Base-by-base conservation (phyloP, 2,797 vertebrate species). In the Sparus aurata region DNA sequence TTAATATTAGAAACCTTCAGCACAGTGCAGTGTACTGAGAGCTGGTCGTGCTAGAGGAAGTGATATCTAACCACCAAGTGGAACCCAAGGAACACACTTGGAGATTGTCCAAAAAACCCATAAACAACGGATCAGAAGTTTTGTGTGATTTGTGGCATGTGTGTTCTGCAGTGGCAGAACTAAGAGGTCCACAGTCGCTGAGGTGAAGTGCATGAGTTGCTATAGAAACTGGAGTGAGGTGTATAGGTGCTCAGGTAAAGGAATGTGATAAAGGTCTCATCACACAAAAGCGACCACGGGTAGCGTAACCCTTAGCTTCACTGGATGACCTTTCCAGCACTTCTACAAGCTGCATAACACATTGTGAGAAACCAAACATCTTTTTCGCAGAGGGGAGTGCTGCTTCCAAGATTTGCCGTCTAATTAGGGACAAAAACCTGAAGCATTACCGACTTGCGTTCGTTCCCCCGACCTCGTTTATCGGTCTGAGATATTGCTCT, bases 151-250 rank as follows among this genome's bases (percentile, higher is more conserved):
- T 25, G 30, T 27, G 16, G 41, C 43, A 16, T 59, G 5, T 4
- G 30, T 74, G 62, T 59, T 59, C 6, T 46, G 50, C 2, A 12
- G 20, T 2, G 10, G 34, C 43, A 8, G 55, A 78, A 73, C 25
- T 65, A 69, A 38, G 43, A 52, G 60, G 49, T 45, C n/a, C 12
- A 46, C 60, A 52, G 55, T 73, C 41, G 3, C 23, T 45, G 3
- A 49, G 43, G 45, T 55, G 1, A 64, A 87, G 18, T 50, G 83
- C 61, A 63, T 34, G 62, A 62, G 88, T 85, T 85, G 69, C 80
- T 72, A 88, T 85, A 79, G 88, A 62, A 71, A 89, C 85, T 1
- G 34, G 64, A 66, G 23, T 20, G 41, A 67, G 45, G 41, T 77
- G 54, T 68, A 74, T 59, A 55, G 60, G 62, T 59, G 70, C 55